Evolutionary conservation across 2,797 vertebrate species (phyloP), one percentile per base, ranked within the genome.

Genomic region (Thripadectes ignobilis): DNA sequence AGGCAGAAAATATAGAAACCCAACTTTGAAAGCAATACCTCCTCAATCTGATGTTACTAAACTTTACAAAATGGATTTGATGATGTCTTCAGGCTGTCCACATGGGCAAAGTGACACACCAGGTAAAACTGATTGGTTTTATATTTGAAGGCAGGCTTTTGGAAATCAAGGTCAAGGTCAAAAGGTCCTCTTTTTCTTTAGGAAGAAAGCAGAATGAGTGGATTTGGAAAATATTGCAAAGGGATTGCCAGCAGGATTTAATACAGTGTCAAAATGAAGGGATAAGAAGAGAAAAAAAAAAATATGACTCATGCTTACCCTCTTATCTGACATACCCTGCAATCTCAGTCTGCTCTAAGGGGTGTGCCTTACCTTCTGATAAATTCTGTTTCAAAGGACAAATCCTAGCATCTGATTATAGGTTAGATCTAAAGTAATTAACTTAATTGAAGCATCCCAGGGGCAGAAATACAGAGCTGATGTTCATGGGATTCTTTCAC

Each of bases 361-460:
- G 41, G 24, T 84, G 32, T 76, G 21, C 7, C 3, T 55, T 76
- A 92, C 82, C 77, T 88, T 34, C 66, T 71, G 92, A 93, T 96
- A 92, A 86, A 38, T 32, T 78, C 14, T 49, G 18, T 81, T 92
- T 71, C 69, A 86, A 94, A 95, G 52, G 59, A 84, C 39, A 96
- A 92, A 91, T 86, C 38, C 43, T 76, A 81, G 24, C 48, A 82
- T 94, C 55, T 90, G 88, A 91, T 92, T 88, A 76, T 36, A 81
- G 36, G 23, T 52, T 93, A 69, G 39, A 17, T 75, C 51, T 84
- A 72, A 78, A 88, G 59, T 86, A 93, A 94, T 91, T 88, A 52
- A 72, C 48, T 59, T 92, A 94, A 96, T 94, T 92, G 67, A 88
- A 93, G 11, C 20, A 84, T 81, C 57, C 38, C 26, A 78, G 69